These are phyloP conservation scores for Cataglyphis rosenhaueri DNA, from an alignment of 2,888 invertebrate genomes.

Conservation along the genomic window DNA sequence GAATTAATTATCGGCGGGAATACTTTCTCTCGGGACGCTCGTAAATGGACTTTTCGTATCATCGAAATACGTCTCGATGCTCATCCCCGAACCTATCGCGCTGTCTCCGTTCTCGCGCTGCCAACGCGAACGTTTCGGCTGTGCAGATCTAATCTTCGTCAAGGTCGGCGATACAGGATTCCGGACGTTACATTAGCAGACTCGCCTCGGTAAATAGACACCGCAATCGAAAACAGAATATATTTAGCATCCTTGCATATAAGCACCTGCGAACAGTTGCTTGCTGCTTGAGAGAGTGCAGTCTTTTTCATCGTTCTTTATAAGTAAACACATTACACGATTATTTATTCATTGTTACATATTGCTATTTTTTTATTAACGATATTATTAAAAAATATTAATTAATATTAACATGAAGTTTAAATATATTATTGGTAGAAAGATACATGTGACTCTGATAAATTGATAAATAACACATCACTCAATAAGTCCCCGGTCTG, in stretches of 20 bases:
- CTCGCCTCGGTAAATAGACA: slow-evolving; percentile 37
- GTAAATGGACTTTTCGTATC: neutral
- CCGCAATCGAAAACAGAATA: slow-evolving; percentile 28
- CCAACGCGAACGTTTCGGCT: slow-evolving; percentile 18
- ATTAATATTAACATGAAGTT: neutral
- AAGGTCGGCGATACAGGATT: slow-evolving; percentile 37
- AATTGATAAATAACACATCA: neutral
- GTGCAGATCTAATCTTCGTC: slow-evolving; percentile 42
- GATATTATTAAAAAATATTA: slow-evolving; percentile 1
- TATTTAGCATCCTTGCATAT: slow-evolving; percentile 15
- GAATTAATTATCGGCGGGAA: slow-evolving; percentile 30
- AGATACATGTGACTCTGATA: neutral
- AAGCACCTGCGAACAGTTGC: neutral
- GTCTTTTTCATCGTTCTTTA: neutral
- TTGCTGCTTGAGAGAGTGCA: neutral
- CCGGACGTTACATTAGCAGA: slow-evolving; percentile 45
- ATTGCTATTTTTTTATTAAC: neutral
- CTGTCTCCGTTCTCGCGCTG: slow-evolving; percentile 16
- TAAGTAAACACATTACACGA: neutral
- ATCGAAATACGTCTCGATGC: neutral
- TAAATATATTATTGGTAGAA: neutral
- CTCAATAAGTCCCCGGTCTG: no score
- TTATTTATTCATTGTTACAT: neutral
- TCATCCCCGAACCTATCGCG: slow-evolving; percentile 18
- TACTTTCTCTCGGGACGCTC: neutral